Base-by-base conservation (phyloP, 2,113 vertebrate genomes). In the Pao palembangensis region DNA sequence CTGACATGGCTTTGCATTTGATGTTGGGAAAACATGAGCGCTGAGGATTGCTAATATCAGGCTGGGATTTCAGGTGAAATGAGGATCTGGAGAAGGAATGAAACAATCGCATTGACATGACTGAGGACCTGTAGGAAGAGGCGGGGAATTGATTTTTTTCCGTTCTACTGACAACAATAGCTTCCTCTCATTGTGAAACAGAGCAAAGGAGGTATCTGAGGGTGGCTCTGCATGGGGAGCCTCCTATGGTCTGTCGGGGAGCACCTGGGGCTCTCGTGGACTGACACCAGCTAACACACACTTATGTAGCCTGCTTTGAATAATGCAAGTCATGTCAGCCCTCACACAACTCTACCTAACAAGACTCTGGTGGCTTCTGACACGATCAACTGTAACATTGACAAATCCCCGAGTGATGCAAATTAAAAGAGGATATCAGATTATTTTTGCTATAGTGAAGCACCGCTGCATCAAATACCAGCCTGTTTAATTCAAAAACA, bases 281-380 rank as follows among this genome's bases (percentile, higher is more conserved):
- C 70, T 84, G 88, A 82, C 83, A 82, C 71, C 73, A 85, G 83
- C 80, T 83, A 82, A 81, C 72, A 66, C 66, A 87, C 73, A 83
- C 66, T 82, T 80, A 79, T 78, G 75, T 75, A 58, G 73, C 55
- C 31, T 5, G 68, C 64, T 67, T 68, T 87, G 86, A 85, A 88
- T 84, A 88, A 89, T 88, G 82, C 75, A 89, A 85, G 88, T 88
- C 75, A 55, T 76, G 75, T 83, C 79, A 82, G 69, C 67, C 64
- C 73, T 82, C 81, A 81, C 76, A 85, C 69, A 71, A 68, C 57
- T 80, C 85, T 44, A 76, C 79, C 84, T 90, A 90, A 91, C 88
- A 88, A 91, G 87, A 79, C 87, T 83, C 88, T 72, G 69, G 85
- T 76, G 85, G 82, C 58, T 84, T 82, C 84, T 73, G 68, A 73